Base-by-base conservation (phyloP, 2,113 vertebrate genomes). In the Oceanites oceanicus region DNA sequence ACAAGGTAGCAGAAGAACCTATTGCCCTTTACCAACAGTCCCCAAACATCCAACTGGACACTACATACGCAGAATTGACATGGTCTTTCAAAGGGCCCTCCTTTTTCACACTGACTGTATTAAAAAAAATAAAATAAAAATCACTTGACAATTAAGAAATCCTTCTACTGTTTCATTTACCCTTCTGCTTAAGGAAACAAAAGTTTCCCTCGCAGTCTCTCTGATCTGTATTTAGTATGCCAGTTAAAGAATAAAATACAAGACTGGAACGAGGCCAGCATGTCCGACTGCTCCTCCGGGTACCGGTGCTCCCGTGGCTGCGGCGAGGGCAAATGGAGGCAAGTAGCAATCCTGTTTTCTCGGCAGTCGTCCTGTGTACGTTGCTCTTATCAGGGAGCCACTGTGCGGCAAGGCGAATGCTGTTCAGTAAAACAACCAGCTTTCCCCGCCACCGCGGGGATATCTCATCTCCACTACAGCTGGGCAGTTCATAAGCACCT, bases 291-390 rank as follows among this genome's bases (percentile, higher is more conserved):
- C 61, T 78, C 26, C 56, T 62, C 30, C 52, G 52, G 15, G 32
- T 76, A 67, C 70, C 7, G 0, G 56, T 2, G 2, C 23, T 71
- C 26, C 26, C 0, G 0, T 17, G 72, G 63, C 45, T 20, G 52
- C 75, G 56, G 40, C 15, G 29, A 90, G 56, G 42, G 68, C 76
- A 84, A 44, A 55, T 1, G 4, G 42, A 22, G 44, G 49, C 6
- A 21, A 52, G 52, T 16, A 63, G 52, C 19, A 66, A 55, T 7
- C 76, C 40, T 0, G 0, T 49, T 75, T 71, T 40, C 68, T 74
- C 36, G 0, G 49, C 47, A 49, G 27, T 27, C 3, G 2, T 42
- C 36, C 65, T 29, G 5, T 4, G 32, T 49, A 40, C 10, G 52
- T 22, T 90, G 44, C 36, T 86, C 49, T 84, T 75, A 71, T 13